Evolutionary conservation across 2,113 vertebrate species (phyloP).

Genomic region (Aphelocoma coerulescens): DNA sequence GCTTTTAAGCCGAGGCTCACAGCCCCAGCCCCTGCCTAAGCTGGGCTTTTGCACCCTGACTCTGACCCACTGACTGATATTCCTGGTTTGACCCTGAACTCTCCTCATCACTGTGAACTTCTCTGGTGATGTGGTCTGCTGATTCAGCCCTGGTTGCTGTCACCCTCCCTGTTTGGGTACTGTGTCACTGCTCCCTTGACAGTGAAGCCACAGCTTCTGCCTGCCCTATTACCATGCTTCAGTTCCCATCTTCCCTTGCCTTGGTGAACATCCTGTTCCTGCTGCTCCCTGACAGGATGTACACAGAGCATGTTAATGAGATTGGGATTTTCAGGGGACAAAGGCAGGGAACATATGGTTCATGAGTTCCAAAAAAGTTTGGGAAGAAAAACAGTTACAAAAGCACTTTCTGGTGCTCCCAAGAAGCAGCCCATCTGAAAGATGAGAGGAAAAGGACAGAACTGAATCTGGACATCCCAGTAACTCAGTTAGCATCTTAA

Average conservation of each 20-base stretch:
- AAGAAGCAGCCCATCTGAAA: background rate
- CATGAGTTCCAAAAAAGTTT: background rate
- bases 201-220: background rate
- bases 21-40: background rate
- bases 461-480: background rate
- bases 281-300: background rate
- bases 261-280: background rate
- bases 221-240: background rate
- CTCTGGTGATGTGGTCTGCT: background rate
- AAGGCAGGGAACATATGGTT: background rate
- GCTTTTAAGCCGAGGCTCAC: background rate
- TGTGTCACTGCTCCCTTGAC: background rate
- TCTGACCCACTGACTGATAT: background rate
- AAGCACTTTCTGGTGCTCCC: background rate
- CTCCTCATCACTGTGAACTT: background rate
- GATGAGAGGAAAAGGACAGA: background rate
- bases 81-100: background rate
- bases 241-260: background rate
- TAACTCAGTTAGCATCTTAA: background rate
- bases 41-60: background rate
- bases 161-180: background rate
- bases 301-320: background rate
- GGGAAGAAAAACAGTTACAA: background rate
- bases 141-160: background rate
- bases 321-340: background rate